Conservation (phyloP, 37 sponge, comb jelly and placozoan species). For the Eunapius fragilis region DNA sequence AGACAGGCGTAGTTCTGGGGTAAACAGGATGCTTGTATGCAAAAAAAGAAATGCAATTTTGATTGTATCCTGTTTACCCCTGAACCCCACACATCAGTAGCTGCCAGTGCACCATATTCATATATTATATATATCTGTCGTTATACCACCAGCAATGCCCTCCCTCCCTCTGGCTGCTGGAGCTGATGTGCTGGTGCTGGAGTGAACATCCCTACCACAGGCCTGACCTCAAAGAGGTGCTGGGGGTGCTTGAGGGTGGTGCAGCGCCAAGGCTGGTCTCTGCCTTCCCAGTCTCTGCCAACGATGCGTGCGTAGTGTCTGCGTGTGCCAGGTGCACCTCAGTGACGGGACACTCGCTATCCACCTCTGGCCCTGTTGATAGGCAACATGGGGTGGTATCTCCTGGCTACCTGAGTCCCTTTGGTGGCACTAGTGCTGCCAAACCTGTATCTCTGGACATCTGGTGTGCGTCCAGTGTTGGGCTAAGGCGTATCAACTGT, state of each 20-base stretch:
- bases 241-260: conserved; percentile 5
- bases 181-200: conserved; percentile 94
- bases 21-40: no score
- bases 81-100: no score
- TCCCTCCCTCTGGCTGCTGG: conserved; percentile 49
- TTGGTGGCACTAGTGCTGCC: not conserved
- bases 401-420: not conserved
- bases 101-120: no score
- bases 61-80: no score
- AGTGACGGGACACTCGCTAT: not conserved
- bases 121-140: no score
- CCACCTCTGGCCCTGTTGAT: not conserved
- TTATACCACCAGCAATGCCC: conserved; percentile 33
- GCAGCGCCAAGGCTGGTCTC: conserved; percentile 36
- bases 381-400: not conserved
- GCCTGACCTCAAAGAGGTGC: conserved; percentile 57
- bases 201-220: conserved; percentile 72
- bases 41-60: no score
- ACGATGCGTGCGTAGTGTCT: conserved; percentile 16
- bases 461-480: not conserved
- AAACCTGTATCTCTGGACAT: not conserved
- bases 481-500: not conserved
- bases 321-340: conserved; percentile 7
- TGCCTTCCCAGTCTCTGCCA: conserved; percentile 2
- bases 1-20: no score